Base-by-base conservation (phyloP, 2,797 vertebrate species). In the Gadopsis marmoratus region DNA sequence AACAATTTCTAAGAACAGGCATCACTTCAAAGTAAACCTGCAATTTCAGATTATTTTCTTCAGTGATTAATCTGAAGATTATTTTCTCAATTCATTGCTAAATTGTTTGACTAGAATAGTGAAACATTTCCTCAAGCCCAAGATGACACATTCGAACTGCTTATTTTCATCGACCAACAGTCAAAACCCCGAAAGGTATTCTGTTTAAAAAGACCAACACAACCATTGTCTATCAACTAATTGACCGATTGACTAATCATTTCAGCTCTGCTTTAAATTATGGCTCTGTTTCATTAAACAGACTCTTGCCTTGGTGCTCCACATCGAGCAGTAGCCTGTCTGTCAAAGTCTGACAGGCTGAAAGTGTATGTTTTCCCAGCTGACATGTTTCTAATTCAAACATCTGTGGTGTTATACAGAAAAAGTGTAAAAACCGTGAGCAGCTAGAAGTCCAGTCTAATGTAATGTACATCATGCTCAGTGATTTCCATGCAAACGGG, bases 401-500 rank as follows among this genome's bases (percentile, higher is more conserved):
- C 78, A 82, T 80, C 83, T 84, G 85, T 48, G 62, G 41, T 16
- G 71, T 59, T 68, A 16, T 7, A 35, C 21, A 29, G 35, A 26
- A 58, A 70, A 76, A 79, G n/a, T 12, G 41, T 56, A 64, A 78
- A 73, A 56, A 76, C 64, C 63, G 37, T 47, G 29, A 55, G 55
- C 58, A 31, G 76, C 48, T 16, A 29, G 51, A 56, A 82, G 71
- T 84, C 63, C 68, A 45, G 82, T 43, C 12, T 65, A 61, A 78
- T 74, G 64, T 55, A 69, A 70, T 73, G 65, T 70, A 83, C 76
- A 86, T 73, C 51, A 26, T 69, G 65, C 73, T 74, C 71, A 66
- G 29, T 83, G 62, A 87, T 88, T 80, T 79, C 47, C 54, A 69
- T 80, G 62, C 56, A 81, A 86, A 87, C 78, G 71, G 23, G 23